Evolutionary conservation across 2,113 vertebrate species (phyloP).

Genomic region (Mellivora capensis): DNA sequence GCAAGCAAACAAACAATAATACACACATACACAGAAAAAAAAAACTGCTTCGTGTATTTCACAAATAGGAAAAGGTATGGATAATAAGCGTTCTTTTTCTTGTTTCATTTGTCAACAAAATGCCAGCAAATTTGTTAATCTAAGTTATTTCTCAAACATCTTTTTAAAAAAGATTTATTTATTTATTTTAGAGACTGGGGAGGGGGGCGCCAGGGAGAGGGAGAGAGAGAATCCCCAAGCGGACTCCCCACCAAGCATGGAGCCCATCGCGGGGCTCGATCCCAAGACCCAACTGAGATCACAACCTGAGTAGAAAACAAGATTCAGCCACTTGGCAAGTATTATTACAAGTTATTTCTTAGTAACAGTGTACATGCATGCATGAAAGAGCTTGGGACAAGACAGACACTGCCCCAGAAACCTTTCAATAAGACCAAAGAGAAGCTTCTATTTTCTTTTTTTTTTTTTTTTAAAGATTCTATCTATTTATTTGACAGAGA

Average conservation of each 20-base stretch:
- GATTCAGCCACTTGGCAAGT: neutral
- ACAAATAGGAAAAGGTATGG: neutral
- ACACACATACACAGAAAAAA: neutral
- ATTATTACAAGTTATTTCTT: neutral
- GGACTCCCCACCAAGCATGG: neutral
- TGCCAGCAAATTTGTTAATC: neutral
- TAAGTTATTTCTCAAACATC: neutral
- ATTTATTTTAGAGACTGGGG: neutral
- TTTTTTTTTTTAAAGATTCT: too few species aligned
- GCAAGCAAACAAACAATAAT: neutral
- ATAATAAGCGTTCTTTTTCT: neutral
- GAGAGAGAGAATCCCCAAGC: neutral
- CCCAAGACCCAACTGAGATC: neutral
- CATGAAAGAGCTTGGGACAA: neutral
- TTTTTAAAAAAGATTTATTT: neutral
- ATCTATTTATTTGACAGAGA: too few species aligned
- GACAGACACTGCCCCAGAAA: neutral
- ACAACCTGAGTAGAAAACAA: neutral
- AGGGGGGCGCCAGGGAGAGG: neutral
- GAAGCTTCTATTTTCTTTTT: neutral
- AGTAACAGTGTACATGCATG: neutral
- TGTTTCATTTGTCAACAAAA: conserved; percentile 31
- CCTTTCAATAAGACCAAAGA: neutral
- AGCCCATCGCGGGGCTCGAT: too few species aligned
- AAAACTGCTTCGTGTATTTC: neutral